Conservation (phyloP, 1,140 invertebrate species). For the Scaptomyza montana region DNA sequence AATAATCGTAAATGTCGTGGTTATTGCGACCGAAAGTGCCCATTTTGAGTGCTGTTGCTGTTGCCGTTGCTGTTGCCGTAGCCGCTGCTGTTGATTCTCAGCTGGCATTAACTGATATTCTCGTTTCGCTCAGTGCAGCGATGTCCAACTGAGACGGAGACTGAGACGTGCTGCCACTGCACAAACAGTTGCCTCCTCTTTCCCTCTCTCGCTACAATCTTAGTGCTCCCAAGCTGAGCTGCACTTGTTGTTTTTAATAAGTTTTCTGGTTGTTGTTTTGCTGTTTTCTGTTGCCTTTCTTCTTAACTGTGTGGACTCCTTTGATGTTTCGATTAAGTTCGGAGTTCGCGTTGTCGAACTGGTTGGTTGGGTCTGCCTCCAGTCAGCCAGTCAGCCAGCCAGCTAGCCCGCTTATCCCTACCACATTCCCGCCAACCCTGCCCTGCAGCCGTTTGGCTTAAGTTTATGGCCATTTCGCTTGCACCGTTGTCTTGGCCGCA, state of each 20-base stretch:
- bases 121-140: constrained; percentile 74
- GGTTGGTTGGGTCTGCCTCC: constrained; percentile 63
- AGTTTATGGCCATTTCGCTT: constrained; percentile 77
- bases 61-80: too few species aligned
- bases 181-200: constrained; percentile 49
- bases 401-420: background rate
- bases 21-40: constrained; percentile 83
- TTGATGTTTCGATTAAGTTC: constrained; percentile 82
- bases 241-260: constrained; percentile 83
- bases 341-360: constrained; percentile 76
- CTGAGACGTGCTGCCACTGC: constrained; percentile 72
- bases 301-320: constrained; percentile 43
- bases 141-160: constrained; percentile 38
- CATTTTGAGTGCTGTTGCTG: constrained; percentile 63
- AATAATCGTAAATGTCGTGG: constrained; percentile 84
- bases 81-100: constrained; percentile 40
- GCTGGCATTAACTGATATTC: constrained; percentile 72
- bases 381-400: constrained; percentile 1
- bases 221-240: constrained; percentile 35
- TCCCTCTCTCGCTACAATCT: background rate
- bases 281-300: constrained; percentile 11
- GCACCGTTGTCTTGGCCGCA: constrained; percentile 67
- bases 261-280: constrained; percentile 57
- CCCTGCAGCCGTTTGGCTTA: constrained; percentile 65
- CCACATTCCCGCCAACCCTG: background rate